Base-by-base conservation (phyloP, 37 sponge, comb jelly and placozoan genomes). In the Beroe ovata region DNA sequence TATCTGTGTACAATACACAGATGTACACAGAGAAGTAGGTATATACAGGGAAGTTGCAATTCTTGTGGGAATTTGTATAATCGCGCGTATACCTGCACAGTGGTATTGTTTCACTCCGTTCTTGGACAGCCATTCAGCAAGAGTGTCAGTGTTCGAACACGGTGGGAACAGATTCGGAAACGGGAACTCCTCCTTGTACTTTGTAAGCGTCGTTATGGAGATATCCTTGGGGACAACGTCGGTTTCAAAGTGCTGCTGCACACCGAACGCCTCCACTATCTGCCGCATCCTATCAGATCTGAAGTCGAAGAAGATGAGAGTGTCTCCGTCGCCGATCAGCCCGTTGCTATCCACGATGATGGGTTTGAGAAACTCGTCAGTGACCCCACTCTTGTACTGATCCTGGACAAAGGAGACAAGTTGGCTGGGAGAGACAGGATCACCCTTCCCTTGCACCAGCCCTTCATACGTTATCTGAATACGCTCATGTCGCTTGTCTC, bases 361-460 rank as follows among this genome's bases (percentile, higher is more conserved):
- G 8, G 97, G 97, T 62, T 91, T 95, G 92, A 97, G 92, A 89
- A 97, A 97, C 88, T 97, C 97, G 90, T 97, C 97, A 14, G 94
- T 97, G 84, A 93, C 96, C 8, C 90, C 92, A 38, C 38, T 60
- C 0, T 81, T 38, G 54, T 96, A 96, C 34, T 92, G 92, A 34
- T 91, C 89, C 60, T 93, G 61, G 91, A 97, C 93, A 54, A 89
- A 60, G 92, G 90, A 22, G 23, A 92, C 69, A 25, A 95, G 90
- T 2, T 91, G 26, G 0, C 81, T 89, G 1, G 66, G 32, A 0
- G 81, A 25, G 23, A 92, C 91, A 20, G 64, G 37, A 64, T 93
- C 93, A 29, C 97, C 97, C 16, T 34, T 90, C 0, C 95, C 94
- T 64, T 97, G 88, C 29, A 93, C 93, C 36, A 97, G 60, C 26